phyloP scores from a whole-genome alignment of 2,113 vertebrate genomes.

The Microcebus jonahi region DNA sequence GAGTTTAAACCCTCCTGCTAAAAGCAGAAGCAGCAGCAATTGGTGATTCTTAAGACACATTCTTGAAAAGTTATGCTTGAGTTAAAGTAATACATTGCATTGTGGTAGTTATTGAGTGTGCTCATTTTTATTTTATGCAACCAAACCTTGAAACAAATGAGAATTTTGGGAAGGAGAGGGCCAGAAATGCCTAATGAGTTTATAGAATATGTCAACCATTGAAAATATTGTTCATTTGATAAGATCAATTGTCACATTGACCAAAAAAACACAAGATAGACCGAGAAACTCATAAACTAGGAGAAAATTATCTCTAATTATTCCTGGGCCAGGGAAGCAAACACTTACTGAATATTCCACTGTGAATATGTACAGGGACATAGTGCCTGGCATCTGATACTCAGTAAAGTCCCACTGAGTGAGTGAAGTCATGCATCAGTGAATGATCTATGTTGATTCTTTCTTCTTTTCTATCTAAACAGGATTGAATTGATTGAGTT shows the following conservation, averaged over 20 bases:
- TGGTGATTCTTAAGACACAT: background rate
- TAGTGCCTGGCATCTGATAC: background rate
- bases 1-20: background rate
- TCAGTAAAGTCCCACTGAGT: background rate
- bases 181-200: background rate
- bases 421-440: background rate
- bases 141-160: background rate
- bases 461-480: background rate
- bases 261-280: background rate
- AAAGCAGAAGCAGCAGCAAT: background rate
- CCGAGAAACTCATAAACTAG: background rate
- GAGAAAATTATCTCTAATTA: background rate
- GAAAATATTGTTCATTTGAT: background rate
- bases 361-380: background rate
- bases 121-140: constrained; percentile 6
- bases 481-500: background rate
- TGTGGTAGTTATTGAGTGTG: background rate
- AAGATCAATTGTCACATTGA: background rate
- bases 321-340: background rate
- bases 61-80: background rate
- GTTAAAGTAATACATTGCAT: background rate
- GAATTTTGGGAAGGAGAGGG: background rate
- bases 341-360: background rate
- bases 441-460: background rate
- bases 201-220: background rate